Evolutionary conservation across 2,797 vertebrate genomes (phyloP).

Genomic region (Sebastolobus alascanus): DNA sequence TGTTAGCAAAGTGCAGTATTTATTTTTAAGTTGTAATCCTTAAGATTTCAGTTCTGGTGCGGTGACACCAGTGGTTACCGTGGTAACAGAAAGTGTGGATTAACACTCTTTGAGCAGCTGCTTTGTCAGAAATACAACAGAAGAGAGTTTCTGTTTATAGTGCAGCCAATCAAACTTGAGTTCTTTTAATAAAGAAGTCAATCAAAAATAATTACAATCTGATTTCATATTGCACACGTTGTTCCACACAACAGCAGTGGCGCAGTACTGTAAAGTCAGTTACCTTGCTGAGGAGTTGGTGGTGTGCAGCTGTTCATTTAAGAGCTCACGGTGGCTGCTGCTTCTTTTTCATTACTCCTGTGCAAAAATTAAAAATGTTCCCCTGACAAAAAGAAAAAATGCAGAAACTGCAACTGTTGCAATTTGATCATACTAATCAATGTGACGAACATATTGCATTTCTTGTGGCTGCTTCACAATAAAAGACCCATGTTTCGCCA

Average conservation of each 20-base stretch:
- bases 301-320: not conserved
- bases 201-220: not conserved
- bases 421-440: not conserved
- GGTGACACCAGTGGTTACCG: not conserved
- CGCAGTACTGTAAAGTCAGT: not conserved
- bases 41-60: not conserved
- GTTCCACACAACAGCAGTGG: not conserved
- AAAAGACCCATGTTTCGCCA: not conserved
- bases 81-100: not conserved
- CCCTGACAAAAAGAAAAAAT: not conserved
- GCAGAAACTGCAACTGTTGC: not conserved
- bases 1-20: not conserved
- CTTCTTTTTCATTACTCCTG: not conserved
- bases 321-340: not conserved
- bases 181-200: not conserved
- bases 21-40: not conserved
- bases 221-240: not conserved
- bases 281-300: conserved; percentile 1
- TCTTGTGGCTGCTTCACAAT: not conserved
- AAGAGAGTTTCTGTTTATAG: not conserved
- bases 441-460: not conserved
- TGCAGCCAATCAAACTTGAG: not conserved
- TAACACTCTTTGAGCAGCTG: not conserved
- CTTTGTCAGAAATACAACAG: not conserved
- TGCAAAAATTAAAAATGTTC: not conserved